A percentile compares a stretch with the other conserved stretches of the same genome.
Conservation (phyloP, 1,140 invertebrate genomes). For the Dendrolimus punctatus region DNA sequence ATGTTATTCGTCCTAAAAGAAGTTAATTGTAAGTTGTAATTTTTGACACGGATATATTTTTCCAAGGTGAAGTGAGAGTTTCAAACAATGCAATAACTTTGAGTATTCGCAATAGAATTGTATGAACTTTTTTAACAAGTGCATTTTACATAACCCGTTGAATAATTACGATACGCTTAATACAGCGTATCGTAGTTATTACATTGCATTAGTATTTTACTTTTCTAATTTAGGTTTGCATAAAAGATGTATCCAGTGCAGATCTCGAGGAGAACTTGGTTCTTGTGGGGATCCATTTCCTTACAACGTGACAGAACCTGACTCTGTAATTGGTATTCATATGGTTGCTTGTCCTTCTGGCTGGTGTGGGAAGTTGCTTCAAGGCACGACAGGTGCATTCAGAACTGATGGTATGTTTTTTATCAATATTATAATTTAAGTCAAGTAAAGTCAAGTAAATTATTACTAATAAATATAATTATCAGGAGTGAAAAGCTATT, state of each 20-base stretch:
- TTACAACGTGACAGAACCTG: slow-evolving; percentile 82
- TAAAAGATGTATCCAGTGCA: slow-evolving; percentile 74
- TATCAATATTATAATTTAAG: not conserved
- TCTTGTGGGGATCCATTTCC: slow-evolving; percentile 91
- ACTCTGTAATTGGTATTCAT: slow-evolving; percentile 79
- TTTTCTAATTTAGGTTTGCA: slow-evolving; percentile 41
- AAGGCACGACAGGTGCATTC: slow-evolving; percentile 77
- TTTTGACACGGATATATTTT: slow-evolving; percentile 39
- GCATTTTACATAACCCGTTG: too few species aligned
- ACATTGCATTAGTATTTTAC: slow-evolving; percentile 2
- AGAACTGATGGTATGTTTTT: slow-evolving; percentile 73
- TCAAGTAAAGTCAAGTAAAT: too few species aligned
- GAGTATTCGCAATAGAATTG: too few species aligned
- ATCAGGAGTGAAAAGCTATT: too few species aligned
- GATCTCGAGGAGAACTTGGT: slow-evolving; percentile 89
- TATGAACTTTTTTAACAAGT: too few species aligned
- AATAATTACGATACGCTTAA: too few species aligned
- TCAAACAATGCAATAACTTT: not conserved
- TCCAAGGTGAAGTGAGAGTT: slow-evolving; percentile 66
- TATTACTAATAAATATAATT: too few species aligned
- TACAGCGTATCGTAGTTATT: too few species aligned
- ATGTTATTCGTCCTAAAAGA: slow-evolving; percentile 27
- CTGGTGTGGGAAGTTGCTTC: slow-evolving; percentile 94
- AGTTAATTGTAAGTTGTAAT: slow-evolving; percentile 48
- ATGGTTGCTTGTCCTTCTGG: slow-evolving; percentile 89